phyloP scores from a whole-genome alignment of 2,113 vertebrate genomes.

The Cinclus mexicanus region DNA sequence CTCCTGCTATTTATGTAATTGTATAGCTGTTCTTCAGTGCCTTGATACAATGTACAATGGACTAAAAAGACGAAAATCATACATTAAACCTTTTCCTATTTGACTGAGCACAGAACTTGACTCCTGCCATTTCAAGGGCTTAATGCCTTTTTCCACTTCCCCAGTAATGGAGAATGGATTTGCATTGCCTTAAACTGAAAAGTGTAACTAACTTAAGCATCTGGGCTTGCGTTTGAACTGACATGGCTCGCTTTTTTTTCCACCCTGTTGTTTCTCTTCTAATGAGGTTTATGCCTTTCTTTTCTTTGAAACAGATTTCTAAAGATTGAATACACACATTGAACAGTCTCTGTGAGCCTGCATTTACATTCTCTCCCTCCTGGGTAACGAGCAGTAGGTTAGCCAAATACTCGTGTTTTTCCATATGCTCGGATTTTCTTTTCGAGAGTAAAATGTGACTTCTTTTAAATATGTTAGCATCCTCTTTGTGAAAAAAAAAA shows the following conservation, averaged over 20 bases:
- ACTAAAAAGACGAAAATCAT: constrained; percentile 53
- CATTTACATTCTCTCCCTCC: neutral
- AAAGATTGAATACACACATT: neutral
- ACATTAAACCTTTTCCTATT: constrained; percentile 39
- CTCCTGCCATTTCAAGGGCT: constrained; percentile 26
- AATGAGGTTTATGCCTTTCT: constrained; percentile 37
- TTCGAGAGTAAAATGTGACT: neutral
- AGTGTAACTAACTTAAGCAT: constrained; percentile 54
- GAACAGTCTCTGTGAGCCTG: neutral
- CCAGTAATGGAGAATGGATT: constrained; percentile 30
- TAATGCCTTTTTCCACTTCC: constrained; percentile 56
- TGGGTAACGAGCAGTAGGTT: constrained; percentile 12
- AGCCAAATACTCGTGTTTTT: neutral
- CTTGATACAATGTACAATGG: constrained; percentile 5
- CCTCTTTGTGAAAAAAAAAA: neutral
- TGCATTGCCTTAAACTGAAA: constrained; percentile 62
- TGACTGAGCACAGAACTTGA: constrained; percentile 43
- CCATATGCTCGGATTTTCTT: neutral
- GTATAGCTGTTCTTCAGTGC: constrained; percentile 46
- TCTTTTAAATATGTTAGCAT: neutral
- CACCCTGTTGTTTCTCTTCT: constrained; percentile 35
- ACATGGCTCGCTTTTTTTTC: neutral
- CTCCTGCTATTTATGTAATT: constrained; percentile 44
- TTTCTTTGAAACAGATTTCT: constrained; percentile 43
- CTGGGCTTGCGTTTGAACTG: neutral